Conservation (phyloP, 2,888 invertebrate species). For the Stenotaenia linearis region DNA sequence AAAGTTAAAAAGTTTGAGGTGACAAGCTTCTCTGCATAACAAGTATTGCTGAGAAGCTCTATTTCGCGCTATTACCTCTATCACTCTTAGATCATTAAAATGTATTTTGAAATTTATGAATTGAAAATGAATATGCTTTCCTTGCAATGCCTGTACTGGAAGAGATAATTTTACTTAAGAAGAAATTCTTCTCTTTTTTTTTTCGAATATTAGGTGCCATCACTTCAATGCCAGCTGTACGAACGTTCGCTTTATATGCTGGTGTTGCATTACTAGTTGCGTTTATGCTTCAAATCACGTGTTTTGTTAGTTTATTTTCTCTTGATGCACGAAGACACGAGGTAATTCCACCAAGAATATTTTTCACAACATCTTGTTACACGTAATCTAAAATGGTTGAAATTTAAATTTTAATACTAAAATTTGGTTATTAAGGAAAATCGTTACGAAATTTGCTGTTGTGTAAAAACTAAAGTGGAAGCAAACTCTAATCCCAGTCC, state of each 20-base stretch:
- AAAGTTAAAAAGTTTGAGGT: too few relatives aligned
- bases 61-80: too few relatives aligned
- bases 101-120: too few relatives aligned
- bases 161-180: neutral
- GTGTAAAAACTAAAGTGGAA: conserved; percentile 53
- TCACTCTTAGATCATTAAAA: too few relatives aligned
- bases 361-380: too few relatives aligned
- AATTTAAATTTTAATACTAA: neutral
- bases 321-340: conserved; percentile 73
- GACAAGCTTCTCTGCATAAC: too few relatives aligned
- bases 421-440: conserved; percentile 49
- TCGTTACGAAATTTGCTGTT: conserved; percentile 78
- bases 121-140: too few relatives aligned
- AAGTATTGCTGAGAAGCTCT: too few relatives aligned
- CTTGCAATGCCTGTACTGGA: too few relatives aligned
- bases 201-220: conserved; percentile 70
- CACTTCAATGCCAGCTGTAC: conserved; percentile 96
- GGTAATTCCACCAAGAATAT: too few relatives aligned
- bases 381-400: too few relatives aligned
- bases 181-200: too few relatives aligned
- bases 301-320: conserved; percentile 87
- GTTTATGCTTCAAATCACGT: conserved; percentile 91
- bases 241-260: conserved; percentile 93
- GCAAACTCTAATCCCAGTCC: conserved; percentile 1
- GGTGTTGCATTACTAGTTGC: conserved; percentile 93